phyloP scores from a whole-genome alignment of 1,140 invertebrate genomes.

The honey bee (Apis mellifera) region DNA sequence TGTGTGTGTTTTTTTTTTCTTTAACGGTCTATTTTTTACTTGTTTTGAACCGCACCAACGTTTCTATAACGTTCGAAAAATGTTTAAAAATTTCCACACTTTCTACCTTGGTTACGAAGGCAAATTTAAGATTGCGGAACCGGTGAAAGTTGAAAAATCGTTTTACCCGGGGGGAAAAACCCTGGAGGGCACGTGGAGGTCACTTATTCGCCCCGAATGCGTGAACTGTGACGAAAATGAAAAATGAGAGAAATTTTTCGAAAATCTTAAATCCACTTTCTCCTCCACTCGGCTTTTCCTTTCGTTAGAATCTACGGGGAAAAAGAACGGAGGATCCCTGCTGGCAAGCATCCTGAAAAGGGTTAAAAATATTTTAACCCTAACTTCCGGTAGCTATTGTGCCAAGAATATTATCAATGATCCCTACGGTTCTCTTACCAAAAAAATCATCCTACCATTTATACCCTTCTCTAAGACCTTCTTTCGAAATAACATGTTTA shows the following conservation, averaged over 20 bases:
- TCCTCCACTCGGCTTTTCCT: neutral
- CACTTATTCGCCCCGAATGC: neutral
- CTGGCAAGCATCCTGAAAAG: neutral
- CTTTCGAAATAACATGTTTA: neutral
- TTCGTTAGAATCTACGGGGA: neutral
- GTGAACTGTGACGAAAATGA: conserved; percentile 32
- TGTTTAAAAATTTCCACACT: neutral
- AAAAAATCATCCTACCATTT: neutral
- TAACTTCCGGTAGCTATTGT: neutral
- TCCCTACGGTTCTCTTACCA: neutral
- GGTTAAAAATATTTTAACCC: conserved; percentile 23
- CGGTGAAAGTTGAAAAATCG: conserved; percentile 21
- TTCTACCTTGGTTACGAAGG: too few relatives aligned
- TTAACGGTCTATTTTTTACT: neutral
- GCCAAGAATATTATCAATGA: too few relatives aligned
- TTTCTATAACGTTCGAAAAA: neutral
- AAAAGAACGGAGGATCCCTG: neutral
- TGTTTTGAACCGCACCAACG: neutral
- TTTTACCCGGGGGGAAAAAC: neutral
- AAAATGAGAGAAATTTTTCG: conserved; percentile 35
- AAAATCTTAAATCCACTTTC: conserved; percentile 1
- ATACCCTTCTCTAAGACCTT: accelerated
- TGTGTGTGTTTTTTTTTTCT: too few relatives aligned
- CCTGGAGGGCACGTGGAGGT: neutral
- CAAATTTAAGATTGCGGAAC: neutral